A percentile compares a stretch with the other conserved stretches of the same genome.
phyloP scores from a whole-genome alignment of 2,888 invertebrate genomes.

The Apoda limacodes region DNA sequence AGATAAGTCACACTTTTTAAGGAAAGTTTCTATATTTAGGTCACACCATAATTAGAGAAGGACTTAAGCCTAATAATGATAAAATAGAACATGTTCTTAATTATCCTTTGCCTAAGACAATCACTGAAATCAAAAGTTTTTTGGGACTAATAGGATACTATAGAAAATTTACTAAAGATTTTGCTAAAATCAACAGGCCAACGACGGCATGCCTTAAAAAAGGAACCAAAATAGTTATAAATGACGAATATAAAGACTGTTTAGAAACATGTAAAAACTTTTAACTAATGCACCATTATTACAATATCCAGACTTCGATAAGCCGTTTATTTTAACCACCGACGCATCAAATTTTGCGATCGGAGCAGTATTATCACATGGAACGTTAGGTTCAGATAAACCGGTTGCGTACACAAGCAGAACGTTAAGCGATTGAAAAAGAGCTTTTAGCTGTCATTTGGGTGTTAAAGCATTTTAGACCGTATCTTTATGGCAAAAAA shows the following conservation, averaged over 20 bases:
- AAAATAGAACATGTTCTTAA: conserved; percentile 10
- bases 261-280: too few relatives aligned
- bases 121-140: conserved; percentile 21
- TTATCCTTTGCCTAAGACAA: too few relatives aligned
- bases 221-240: too few relatives aligned
- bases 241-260: too few relatives aligned
- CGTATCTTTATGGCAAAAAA: too few relatives aligned
- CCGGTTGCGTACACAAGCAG: conserved; percentile 14
- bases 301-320: conserved; percentile 8
- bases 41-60: conserved; percentile 4
- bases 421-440: conserved; percentile 7
- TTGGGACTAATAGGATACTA: conserved; percentile 27
- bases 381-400: too few relatives aligned
- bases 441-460: too few relatives aligned
- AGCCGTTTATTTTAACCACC: conserved; percentile 13
- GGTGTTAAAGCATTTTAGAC: too few relatives aligned
- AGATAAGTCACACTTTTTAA: too few relatives aligned
- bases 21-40: conserved; percentile 6
- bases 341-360: conserved; percentile 13
- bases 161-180: conserved; percentile 26
- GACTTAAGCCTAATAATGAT: conserved; percentile 7
- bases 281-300: too few relatives aligned
- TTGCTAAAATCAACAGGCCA: conserved; percentile 18
- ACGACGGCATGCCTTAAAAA: too few relatives aligned
- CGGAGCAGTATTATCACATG: conserved; percentile 18